These are phyloP conservation scores for Crocodylus rhombifer DNA, from an alignment of 2,797 vertebrate genomes.

Conservation along the genomic window DNA sequence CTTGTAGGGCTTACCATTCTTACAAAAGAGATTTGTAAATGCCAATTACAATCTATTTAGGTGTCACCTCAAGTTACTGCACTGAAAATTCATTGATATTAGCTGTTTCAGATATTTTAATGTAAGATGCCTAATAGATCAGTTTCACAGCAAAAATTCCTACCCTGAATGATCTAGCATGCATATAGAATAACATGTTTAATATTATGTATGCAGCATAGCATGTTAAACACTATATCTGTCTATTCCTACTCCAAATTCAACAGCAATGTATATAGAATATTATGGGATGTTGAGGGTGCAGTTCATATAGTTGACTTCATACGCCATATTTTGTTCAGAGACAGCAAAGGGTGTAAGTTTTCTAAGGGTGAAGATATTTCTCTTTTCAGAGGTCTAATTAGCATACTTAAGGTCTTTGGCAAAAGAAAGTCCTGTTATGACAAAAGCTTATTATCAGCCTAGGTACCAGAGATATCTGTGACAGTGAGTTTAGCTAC, in stretches of 20 bases:
- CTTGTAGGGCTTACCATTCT: constrained; percentile 46
- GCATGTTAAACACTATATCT: background rate
- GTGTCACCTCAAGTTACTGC: constrained; percentile 63
- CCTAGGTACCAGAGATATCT: background rate
- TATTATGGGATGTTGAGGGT: background rate
- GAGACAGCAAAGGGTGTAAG: background rate
- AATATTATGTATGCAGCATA: background rate
- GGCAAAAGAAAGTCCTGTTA: constrained; percentile 24
- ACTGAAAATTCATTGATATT: constrained; percentile 69
- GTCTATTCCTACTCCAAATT: background rate
- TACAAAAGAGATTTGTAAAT: constrained; percentile 60
- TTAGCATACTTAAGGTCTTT: constrained; percentile 12
- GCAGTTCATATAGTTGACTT: background rate
- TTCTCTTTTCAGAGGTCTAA: constrained; percentile 28
- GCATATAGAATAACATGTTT: background rate
- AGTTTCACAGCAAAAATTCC: constrained; percentile 35
- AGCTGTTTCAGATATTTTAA: constrained; percentile 38
- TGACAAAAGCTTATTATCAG: background rate
- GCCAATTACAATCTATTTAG: constrained; percentile 69
- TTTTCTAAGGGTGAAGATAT: background rate
- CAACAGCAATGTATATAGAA: background rate
- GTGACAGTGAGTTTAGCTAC: constrained; percentile 19
- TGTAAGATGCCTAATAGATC: constrained; percentile 30
- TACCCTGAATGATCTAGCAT: background rate
- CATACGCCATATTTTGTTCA: background rate